phyloP scores from a whole-genome alignment of 2,888 invertebrate species.

The Leptopilina syphax region DNA sequence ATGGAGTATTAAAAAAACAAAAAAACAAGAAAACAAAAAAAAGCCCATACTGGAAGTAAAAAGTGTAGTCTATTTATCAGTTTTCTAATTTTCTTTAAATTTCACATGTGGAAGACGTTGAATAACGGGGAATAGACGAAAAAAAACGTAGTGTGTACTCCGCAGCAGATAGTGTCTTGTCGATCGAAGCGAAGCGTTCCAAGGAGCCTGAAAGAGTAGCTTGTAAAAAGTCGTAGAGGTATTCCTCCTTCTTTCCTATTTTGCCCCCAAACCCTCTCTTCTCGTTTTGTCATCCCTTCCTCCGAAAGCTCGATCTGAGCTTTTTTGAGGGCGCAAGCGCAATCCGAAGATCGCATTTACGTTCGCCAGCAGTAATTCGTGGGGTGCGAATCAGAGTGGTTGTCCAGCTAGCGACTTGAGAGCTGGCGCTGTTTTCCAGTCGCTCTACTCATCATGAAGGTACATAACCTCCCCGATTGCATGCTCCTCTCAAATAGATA shows the following conservation, averaged over 20 bases:
- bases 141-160: conserved; percentile 1
- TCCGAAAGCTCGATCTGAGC: conserved; percentile 46
- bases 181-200: conserved; percentile 31
- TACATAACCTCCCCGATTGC: conserved; percentile 51
- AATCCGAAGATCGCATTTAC: conserved; percentile 57
- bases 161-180: conserved; percentile 21
- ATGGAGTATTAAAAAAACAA: neutral
- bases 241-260: no score
- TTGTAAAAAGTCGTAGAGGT: conserved; percentile 37
- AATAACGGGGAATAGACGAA: conserved; percentile 6
- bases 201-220: conserved; percentile 38
- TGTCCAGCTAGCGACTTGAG: conserved; percentile 52
- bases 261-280: conserved; percentile 38
- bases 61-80: neutral
- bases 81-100: conserved; percentile 11
- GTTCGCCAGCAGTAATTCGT: conserved; percentile 71
- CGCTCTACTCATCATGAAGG: conserved; percentile 57
- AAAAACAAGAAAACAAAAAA: neutral
- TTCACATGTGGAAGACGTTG: conserved; percentile 19
- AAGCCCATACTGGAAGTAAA: no score
- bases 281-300: conserved; percentile 38
- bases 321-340: conserved; percentile 57
- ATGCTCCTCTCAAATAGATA: neutral
- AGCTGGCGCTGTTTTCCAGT: conserved; percentile 51
- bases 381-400: conserved; percentile 70